Conservation (phyloP, 1,140 invertebrate genomes). For the Brachionus calyciflorus region DNA sequence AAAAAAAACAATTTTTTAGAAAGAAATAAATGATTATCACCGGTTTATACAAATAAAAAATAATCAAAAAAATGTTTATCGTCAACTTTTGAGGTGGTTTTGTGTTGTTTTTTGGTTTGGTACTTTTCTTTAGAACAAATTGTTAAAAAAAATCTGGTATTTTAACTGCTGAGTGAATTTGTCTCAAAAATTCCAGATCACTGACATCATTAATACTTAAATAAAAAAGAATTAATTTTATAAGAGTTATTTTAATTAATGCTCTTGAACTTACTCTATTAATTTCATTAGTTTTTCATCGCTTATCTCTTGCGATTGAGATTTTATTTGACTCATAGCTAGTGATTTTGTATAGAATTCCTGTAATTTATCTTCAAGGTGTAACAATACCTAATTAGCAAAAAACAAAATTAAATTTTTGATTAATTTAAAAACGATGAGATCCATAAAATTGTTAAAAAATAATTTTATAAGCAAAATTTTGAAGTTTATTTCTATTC, state of each 20-base stretch:
- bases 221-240: neutral
- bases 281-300: conserved; percentile 29
- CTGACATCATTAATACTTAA: conserved; percentile 6
- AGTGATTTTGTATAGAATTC: conserved; percentile 41
- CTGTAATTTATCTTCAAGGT: conserved; percentile 34
- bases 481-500: no score
- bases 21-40: neutral
- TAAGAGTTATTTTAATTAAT: neutral
- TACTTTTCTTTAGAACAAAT: no score
- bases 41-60: conserved; percentile 27
- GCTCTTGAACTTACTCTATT: neutral
- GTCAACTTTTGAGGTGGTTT: conserved; percentile 6
- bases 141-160: conserved; percentile 21
- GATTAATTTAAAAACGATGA: neutral
- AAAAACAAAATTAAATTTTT: neutral
- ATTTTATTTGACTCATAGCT: conserved; percentile 4
- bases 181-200: conserved; percentile 21
- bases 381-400: neutral
- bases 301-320: conserved; percentile 12
- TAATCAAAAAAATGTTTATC: neutral
- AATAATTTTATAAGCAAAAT: no score
- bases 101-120: neutral
- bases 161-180: conserved; percentile 20
- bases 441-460: no score
- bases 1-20: no score